A percentile compares a stretch with the other conserved stretches of the same genome.
Conservation (phyloP, 2,888 invertebrate species). For the Aelia acuminata region DNA sequence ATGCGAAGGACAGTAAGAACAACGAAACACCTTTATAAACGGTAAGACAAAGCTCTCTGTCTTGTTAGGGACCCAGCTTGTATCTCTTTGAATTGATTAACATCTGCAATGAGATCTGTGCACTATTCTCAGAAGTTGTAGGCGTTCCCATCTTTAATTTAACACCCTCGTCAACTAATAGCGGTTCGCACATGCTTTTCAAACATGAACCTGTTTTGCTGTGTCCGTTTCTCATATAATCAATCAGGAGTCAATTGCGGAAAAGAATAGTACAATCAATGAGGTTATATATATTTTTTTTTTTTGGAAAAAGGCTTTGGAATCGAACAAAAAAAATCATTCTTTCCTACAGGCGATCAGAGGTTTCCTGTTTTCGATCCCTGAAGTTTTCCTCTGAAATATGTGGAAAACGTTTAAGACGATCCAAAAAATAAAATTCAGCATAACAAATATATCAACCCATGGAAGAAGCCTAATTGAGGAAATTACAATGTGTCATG, state of each 20-base stretch:
- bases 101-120: slow-evolving; percentile 46
- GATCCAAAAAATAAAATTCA: no score
- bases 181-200: slow-evolving; percentile 6
- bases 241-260: background rate
- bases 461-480: no score
- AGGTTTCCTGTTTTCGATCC: no score
- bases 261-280: background rate
- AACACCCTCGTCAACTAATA: slow-evolving; percentile 17
- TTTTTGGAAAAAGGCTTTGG: no score
- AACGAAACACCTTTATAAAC: slow-evolving; percentile 19
- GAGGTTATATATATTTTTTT: no score
- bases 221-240: background rate
- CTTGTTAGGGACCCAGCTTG: slow-evolving; percentile 3
- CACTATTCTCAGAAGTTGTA: slow-evolving; percentile 44
- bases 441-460: no score
- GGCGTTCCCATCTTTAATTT: slow-evolving; percentile 48
- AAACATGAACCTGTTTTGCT: background rate
- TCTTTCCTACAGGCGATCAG: no score
- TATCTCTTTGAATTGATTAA: slow-evolving; percentile 52
- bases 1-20: background rate
- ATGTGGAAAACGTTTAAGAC: no score
- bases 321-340: no score
- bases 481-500: no score
- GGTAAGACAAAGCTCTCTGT: background rate
- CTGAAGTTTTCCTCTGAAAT: no score